Evolutionary conservation across 2,113 vertebrate species (phyloP).

Genomic region (Chiloscyllium plagiosum): DNA sequence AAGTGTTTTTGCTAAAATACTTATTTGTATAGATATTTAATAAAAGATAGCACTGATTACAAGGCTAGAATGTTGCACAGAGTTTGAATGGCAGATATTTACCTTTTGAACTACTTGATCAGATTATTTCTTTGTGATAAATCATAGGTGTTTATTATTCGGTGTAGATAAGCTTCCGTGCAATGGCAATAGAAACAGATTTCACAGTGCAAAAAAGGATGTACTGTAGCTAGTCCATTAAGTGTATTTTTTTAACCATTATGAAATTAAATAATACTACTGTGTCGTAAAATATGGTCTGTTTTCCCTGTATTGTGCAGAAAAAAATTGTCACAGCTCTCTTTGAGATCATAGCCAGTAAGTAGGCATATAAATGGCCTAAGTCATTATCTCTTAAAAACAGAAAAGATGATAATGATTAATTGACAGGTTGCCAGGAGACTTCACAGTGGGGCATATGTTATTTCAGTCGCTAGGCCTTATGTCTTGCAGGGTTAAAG

Average conservation of each 20-base stretch:
- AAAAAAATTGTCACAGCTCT: slow-evolving; percentile 26
- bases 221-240: not conserved
- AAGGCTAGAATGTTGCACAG: not conserved
- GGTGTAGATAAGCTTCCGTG: not conserved
- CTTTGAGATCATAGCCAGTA: slow-evolving; percentile 21
- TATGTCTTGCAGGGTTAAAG: slow-evolving; percentile 21
- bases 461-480: slow-evolving; percentile 22
- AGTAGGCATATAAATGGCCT: slow-evolving; percentile 14
- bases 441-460: slow-evolving; percentile 31
- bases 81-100: not conserved
- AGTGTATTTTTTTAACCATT: slow-evolving; percentile 16
- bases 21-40: not conserved
- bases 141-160: slow-evolving; percentile 8
- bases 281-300: slow-evolving; percentile 1
- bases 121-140: slow-evolving; percentile 31
- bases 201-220: not conserved
- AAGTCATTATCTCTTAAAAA: slow-evolving; percentile 37
- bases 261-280: not conserved
- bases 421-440: slow-evolving; percentile 32
- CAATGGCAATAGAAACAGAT: not conserved
- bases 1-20: not conserved
- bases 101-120: slow-evolving; percentile 14
- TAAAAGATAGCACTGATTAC: not conserved
- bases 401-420: slow-evolving; percentile 31
- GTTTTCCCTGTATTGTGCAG: not conserved